phyloP scores from a whole-genome alignment of 2,888 invertebrate genomes.

The Cryptocheilus praepositus region DNA sequence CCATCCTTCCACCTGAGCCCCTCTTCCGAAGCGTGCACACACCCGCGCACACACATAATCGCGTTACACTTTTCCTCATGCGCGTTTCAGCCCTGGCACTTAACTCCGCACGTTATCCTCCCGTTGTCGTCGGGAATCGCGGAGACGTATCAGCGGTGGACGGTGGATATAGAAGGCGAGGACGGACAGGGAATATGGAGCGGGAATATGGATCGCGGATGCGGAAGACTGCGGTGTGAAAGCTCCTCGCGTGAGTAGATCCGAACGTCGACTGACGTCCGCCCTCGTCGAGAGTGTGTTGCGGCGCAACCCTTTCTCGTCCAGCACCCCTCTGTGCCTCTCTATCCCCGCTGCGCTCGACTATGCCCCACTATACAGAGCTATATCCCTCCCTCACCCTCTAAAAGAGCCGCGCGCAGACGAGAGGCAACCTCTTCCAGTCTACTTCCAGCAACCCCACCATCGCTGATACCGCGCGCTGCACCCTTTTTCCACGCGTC shows the following conservation, averaged over 20 bases:
- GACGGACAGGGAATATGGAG: no score
- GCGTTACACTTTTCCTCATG: no score
- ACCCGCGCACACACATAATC: no score
- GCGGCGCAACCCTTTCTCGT: conserved; percentile 34
- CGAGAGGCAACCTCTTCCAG: conserved; percentile 8
- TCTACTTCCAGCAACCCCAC: background rate
- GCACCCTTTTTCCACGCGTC: background rate
- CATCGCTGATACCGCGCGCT: background rate
- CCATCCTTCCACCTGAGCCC: no score
- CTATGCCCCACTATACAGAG: background rate
- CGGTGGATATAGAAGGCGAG: no score
- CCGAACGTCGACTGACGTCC: conserved; percentile 30
- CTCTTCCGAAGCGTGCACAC: no score
- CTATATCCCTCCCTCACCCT: background rate
- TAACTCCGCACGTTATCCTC: no score
- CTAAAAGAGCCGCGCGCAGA: background rate
- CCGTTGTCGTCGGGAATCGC: no score
- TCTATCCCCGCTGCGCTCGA: background rate
- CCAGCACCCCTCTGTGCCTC: conserved; percentile 15
- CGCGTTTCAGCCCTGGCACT: no score
- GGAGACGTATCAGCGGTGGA: no score
- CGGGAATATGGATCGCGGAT: no score
- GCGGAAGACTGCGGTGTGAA: no score
- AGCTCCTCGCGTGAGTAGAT: conserved; percentile 7
- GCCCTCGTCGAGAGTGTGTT: conserved; percentile 34